Percentiles rank a stretch among this genome's conserved stretches.
phyloP scores from a whole-genome alignment of 2,888 invertebrate genomes.

The Brachycybe producta region DNA sequence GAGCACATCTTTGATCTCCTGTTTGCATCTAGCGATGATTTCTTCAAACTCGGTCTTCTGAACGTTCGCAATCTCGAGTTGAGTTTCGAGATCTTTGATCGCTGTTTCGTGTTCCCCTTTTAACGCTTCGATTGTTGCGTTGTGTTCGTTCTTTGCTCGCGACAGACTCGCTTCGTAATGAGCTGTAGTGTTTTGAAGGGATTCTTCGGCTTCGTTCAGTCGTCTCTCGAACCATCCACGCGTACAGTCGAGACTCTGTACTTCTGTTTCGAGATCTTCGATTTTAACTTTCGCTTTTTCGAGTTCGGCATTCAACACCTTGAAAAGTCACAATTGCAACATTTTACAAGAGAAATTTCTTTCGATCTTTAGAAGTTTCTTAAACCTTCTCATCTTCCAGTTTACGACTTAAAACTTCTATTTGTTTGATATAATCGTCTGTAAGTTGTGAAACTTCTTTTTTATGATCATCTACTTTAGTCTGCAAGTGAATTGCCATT shows the following conservation, averaged over 20 bases:
- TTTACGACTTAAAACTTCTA: slow-evolving; percentile 26
- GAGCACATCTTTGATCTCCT: slow-evolving; percentile 29
- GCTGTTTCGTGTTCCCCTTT: slow-evolving; percentile 9
- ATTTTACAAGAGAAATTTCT: not conserved
- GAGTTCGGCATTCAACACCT: slow-evolving; percentile 22
- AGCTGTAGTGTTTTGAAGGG: slow-evolving; percentile 2
- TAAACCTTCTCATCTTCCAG: slow-evolving; percentile 29
- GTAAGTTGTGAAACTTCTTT: slow-evolving; percentile 28
- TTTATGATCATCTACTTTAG: slow-evolving; percentile 32
- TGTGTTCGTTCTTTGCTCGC: slow-evolving; percentile 2
- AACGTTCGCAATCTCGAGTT: slow-evolving; percentile 26
- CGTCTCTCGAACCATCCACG: slow-evolving; percentile 32
- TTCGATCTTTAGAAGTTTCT: too few relatives aligned
- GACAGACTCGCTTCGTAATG: not conserved
- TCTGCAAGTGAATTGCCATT: slow-evolving; percentile 35
- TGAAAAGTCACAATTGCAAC: not conserved
- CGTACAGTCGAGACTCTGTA: slow-evolving; percentile 28
- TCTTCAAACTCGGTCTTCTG: slow-evolving; percentile 28
- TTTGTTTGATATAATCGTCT: slow-evolving; percentile 26
- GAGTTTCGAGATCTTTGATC: slow-evolving; percentile 18
- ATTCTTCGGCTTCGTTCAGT: slow-evolving; percentile 31
- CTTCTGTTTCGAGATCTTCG: slow-evolving; percentile 26
- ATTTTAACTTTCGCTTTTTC: slow-evolving; percentile 26
- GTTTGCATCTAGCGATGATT: slow-evolving; percentile 28
- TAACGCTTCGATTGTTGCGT: slow-evolving; percentile 11